Conservation (phyloP, 2,888 invertebrate species). For the Sarcophaga carnaria region DNA sequence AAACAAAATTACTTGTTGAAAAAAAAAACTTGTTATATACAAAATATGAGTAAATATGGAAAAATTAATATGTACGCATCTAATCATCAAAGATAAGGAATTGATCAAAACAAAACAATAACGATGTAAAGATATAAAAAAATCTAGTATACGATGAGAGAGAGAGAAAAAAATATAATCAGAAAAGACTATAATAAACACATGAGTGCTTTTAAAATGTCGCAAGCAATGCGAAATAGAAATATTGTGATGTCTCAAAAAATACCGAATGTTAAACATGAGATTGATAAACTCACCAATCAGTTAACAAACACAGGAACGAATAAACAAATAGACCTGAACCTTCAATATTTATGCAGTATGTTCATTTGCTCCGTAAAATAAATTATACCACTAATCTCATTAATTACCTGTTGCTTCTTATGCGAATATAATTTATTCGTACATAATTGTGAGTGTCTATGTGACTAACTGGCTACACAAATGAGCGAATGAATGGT, state of each 20-base stretch:
- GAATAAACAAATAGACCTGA: neutral
- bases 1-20: neutral
- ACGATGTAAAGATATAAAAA: too few species aligned
- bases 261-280: neutral
- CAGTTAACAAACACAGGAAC: neutral
- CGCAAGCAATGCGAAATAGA: conserved; percentile 12
- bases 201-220: conserved; percentile 50
- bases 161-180: conserved; percentile 39
- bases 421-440: conserved; percentile 1
- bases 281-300: too few species aligned
- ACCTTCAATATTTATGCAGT: conserved; percentile 6
- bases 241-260: conserved; percentile 16
- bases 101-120: too few species aligned
- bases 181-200: neutral
- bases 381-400: conserved; percentile 9
- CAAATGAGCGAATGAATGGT: conserved; percentile 18
- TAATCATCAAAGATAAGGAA: too few species aligned
- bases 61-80: neutral
- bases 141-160: conserved; percentile 40
- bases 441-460: neutral
- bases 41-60: neutral
- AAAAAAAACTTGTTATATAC: neutral
- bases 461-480: neutral
- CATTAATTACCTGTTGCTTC: conserved; percentile 35
- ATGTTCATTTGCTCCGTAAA: conserved; percentile 3